Base-by-base conservation (phyloP, 2,113 vertebrate genomes). In the Heterochromis multidens region DNA sequence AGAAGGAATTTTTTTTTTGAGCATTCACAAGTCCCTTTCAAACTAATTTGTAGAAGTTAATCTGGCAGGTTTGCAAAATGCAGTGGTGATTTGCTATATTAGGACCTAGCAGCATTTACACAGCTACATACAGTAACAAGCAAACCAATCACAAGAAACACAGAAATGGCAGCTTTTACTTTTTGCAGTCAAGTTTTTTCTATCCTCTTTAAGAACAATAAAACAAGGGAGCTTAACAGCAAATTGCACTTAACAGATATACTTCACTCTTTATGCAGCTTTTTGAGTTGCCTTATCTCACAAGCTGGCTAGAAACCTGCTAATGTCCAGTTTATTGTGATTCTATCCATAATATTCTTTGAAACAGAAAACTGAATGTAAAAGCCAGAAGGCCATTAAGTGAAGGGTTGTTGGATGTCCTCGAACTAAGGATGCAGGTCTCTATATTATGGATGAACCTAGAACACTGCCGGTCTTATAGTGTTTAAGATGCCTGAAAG, bases 401-500 rank as follows among this genome's bases (percentile, higher is more conserved):
- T 33, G 19, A 33, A 54, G 33, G 46, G 19, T 54, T 54, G 19
- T 9, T 74, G 3, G 31, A 3, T 3, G 19, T 19, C 46, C 31
- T 33, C 2, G 43, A 74, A 19, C 3, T 74, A 54, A 74, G 70
- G 54, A 52, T 14, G 16, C 27, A 52, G 2, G 11, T 61, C 10
- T 61, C 6, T 56, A 13, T 63, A 31, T 77, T 70, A 10, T 54
- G n/a, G 6, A 74, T 67, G 0, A 80, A 79, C 8, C 14, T 35
- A 31, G 3, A 61, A 13, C 46, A 7, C 43, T 60, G 4, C 13
- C 29, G 56, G 1, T 3, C 13, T 61, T 80, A 49, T 82, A 86
- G 43, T 85, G n/a, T 82, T 74, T 84, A 63, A 90, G 77, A 80
- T 86, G 85, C 89, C 77, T 84, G 81, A 67, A 7, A 17, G 33